Evolutionary conservation across 2,797 vertebrate species (phyloP).

Genomic region (Eulemur coronatus): DNA sequence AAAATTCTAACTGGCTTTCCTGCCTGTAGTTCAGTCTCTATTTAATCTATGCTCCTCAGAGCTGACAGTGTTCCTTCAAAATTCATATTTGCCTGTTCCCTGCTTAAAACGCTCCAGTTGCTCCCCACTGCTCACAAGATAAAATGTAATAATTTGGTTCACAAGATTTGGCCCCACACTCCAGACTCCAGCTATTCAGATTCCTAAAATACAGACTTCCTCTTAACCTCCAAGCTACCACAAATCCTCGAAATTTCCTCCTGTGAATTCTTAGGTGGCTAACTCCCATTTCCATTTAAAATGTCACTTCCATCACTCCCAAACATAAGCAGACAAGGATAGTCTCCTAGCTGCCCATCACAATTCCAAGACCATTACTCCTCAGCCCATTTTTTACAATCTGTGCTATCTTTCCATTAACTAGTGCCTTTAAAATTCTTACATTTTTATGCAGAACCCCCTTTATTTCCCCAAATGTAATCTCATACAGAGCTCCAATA

Average conservation of each 20-base stretch:
- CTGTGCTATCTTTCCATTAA: neutral
- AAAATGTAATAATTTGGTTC: conserved; percentile 3
- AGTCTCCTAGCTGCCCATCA: neutral
- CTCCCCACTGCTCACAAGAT: neutral
- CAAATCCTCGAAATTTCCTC: neutral
- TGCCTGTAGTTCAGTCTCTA: neutral
- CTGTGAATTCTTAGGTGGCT: neutral
- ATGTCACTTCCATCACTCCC: neutral
- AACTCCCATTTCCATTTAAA: neutral
- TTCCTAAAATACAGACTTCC: neutral
- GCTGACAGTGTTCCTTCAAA: neutral
- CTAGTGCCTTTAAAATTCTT: neutral
- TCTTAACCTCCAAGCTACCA: neutral
- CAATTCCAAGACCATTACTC: neutral
- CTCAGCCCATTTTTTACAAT: neutral
- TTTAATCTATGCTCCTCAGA: neutral
- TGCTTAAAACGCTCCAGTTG: neutral
- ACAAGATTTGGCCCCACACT: neutral
- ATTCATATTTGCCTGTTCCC: neutral
- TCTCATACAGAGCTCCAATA: neutral
- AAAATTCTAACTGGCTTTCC: conserved; percentile 23
- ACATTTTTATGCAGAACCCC: neutral
- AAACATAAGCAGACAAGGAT: neutral
- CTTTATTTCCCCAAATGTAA: neutral
- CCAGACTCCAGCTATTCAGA: neutral